Percentiles rank a stretch among this genome's conserved stretches.
phyloP scores from a whole-genome alignment of 2,888 invertebrate genomes.

The Amorpha juglandis region DNA sequence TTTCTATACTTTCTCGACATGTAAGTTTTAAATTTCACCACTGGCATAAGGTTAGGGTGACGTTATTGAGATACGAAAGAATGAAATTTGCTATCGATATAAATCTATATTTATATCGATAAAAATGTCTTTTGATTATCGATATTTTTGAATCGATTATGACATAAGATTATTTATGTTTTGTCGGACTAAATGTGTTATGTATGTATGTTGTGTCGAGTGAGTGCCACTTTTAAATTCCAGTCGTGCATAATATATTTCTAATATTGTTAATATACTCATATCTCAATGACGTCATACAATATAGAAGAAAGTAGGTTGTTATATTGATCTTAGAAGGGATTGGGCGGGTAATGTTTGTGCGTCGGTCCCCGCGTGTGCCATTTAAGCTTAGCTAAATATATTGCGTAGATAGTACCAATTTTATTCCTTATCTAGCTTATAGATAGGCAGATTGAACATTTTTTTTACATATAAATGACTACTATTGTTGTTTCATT shows the following conservation, averaged over 20 bases:
- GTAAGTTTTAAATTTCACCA: conserved; percentile 31
- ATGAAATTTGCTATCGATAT: background rate
- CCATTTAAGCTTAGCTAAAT: conserved; percentile 76
- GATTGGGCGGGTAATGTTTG: conserved; percentile 57
- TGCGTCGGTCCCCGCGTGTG: conserved; percentile 60
- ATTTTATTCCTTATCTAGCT: conserved; percentile 52
- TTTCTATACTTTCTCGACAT: background rate
- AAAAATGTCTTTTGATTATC: background rate
- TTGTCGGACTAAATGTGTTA: too few relatives aligned
- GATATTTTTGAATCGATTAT: background rate
- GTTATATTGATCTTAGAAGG: conserved; percentile 17
- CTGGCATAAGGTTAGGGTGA: conserved; percentile 22
- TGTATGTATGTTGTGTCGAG: too few relatives aligned
- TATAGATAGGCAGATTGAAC: conserved; percentile 30
- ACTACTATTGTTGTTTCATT: background rate
- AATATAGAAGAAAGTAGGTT: conserved; percentile 11
- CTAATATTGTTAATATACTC: background rate
- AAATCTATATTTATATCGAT: background rate
- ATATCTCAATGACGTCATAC: conserved; percentile 8
- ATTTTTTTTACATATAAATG: background rate
- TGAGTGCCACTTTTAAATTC: background rate
- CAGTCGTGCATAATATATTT: background rate
- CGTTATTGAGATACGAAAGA: conserved; percentile 31
- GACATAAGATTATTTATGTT: background rate
- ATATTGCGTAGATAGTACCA: conserved; percentile 68